Base-by-base conservation (phyloP, 1,140 invertebrate species). In the Cyclina sinensis region DNA sequence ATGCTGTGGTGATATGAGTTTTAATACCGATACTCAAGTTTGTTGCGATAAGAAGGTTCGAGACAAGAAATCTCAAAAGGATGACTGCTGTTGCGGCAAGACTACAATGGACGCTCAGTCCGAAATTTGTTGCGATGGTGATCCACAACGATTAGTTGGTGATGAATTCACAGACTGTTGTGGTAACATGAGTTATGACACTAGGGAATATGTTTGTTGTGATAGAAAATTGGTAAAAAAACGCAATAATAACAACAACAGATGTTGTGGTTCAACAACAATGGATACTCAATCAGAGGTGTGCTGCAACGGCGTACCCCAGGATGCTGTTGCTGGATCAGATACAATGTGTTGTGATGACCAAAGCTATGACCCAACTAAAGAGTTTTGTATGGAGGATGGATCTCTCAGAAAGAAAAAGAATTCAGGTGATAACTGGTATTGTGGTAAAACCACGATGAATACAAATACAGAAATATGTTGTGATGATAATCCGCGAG, bases 81-180 rank as follows among this genome's bases (percentile, higher is more conserved):
- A 88, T 46, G 68, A 88, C 74, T 88, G 86, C 46, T 82, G 86
- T 39, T 88, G 86, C 76, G 86, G 86, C 7, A 82, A 73, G 21
- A 88, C 86, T 9, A 81, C 86, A 73, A 59, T 88, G 54, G 79
- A 88, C 39, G 68, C 65, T 68, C 59, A 68, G 51, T 73, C 59
- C 30, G 86, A 88, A 82, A 81, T 88, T 39, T 88, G 86, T 37
- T 88, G 86, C 46, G 68, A 82, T 43, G 79, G 79, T 37, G 14
- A 24, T 37, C 78, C 86, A 30, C 68, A 74, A 35, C 78, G 12
- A 16, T 54, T 88, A 18, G 78, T 73, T n/a, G 86, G 48, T 27
- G 51, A 48, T 24, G 65, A 74, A 43, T 54, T 57, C 59, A 81
- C 86, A 12, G 78, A 81, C 35, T 88, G 86, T 76, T 88, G 86